Evolutionary conservation across 2,888 invertebrate genomes (phyloP).

Genomic region (Zeuzera pyrina): DNA sequence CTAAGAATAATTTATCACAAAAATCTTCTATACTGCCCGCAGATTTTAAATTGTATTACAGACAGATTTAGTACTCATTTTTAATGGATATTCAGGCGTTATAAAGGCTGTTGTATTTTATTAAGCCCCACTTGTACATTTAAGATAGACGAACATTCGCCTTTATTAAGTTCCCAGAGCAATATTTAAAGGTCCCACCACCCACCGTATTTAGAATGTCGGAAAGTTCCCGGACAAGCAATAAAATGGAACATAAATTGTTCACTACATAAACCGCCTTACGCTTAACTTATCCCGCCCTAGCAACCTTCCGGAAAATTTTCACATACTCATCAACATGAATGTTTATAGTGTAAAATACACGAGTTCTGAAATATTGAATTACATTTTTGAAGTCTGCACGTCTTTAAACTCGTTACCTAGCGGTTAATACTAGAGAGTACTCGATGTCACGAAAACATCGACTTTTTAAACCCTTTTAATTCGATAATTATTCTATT

Average conservation of each 20-base stretch:
- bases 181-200: constrained; percentile 12
- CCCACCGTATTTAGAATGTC: constrained; percentile 14
- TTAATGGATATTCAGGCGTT: background rate
- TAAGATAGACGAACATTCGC: constrained; percentile 7
- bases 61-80: too few species aligned
- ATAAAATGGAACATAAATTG: constrained; percentile 21
- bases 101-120: background rate
- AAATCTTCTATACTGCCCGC: background rate
- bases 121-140: constrained; percentile 1
- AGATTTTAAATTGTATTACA: background rate
- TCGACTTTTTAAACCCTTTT: too few species aligned
- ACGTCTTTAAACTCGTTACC: too few species aligned
- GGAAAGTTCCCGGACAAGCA: constrained; percentile 16
- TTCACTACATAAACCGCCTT: constrained; percentile 13
- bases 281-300: constrained; percentile 8
- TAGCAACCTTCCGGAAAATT: constrained; percentile 1
- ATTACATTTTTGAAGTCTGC: too few species aligned
- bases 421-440: too few species aligned
- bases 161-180: constrained; percentile 12
- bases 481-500: too few species aligned
- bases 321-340: too few species aligned
- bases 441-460: too few species aligned
- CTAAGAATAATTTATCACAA: too few species aligned
- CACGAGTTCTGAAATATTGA: too few species aligned
- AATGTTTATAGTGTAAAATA: too few species aligned